Evolutionary conservation across 2,113 vertebrate species (phyloP).

Genomic region (Anguilla rostrata): DNA sequence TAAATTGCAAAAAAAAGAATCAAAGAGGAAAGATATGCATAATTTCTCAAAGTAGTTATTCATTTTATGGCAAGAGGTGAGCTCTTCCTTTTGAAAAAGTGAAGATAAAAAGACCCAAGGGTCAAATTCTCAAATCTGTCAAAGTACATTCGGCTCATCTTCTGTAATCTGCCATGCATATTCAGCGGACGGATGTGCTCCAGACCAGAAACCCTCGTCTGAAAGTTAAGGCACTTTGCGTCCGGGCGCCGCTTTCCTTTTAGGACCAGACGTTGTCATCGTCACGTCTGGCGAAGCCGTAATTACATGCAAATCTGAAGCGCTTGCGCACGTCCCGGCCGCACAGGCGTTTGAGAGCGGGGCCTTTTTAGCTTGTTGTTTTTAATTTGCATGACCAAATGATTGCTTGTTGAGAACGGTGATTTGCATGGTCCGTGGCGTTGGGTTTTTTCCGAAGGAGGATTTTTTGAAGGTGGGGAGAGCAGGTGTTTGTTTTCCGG

Average conservation of each 20-base stretch:
- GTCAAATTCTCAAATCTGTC: slow-evolving; percentile 3
- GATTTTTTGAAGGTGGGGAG: slow-evolving; percentile 35
- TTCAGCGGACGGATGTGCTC: neutral
- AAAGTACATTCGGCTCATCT: slow-evolving; percentile 9
- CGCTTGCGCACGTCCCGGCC: slow-evolving; percentile 47
- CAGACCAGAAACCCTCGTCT: neutral
- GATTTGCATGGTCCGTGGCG: slow-evolving; percentile 55
- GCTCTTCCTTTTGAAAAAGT: neutral
- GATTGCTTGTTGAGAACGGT: slow-evolving; percentile 62
- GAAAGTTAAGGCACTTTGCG: slow-evolving; percentile 38
- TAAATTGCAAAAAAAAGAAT: neutral
- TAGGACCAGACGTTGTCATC: slow-evolving; percentile 27
- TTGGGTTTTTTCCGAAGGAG: slow-evolving; percentile 52
- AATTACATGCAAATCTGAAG: slow-evolving; percentile 45
- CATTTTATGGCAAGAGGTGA: neutral
- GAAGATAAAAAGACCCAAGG: neutral
- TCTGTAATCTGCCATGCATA: neutral
- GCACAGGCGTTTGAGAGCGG: slow-evolving; percentile 48
- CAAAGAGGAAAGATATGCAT: neutral
- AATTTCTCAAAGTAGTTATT: neutral
- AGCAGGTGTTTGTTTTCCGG: neutral
- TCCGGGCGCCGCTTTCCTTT: slow-evolving; percentile 38
- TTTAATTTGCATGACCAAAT: slow-evolving; percentile 67
- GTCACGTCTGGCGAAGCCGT: slow-evolving; percentile 45
- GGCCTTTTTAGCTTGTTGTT: slow-evolving; percentile 49